Evolutionary conservation across 92 coral and sea anemone species (phyloP), one percentile per base, ranked within the genome.

Genomic region (Nematostella vectensis): DNA sequence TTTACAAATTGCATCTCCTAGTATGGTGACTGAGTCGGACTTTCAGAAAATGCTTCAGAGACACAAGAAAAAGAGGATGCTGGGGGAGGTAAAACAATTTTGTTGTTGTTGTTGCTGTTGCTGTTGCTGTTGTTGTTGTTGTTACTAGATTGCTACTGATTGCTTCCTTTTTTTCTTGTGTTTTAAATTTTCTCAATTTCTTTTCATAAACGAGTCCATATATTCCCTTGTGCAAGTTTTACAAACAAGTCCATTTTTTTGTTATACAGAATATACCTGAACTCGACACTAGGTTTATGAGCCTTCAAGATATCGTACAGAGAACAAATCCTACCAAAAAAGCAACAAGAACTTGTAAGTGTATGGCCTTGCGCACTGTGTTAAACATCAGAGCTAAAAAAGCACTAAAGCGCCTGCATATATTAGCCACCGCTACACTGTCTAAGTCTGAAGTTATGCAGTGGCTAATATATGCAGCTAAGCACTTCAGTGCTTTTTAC

Each of bases 271-370:
- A 75, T 53, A 89, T 80, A 42, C 99, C 99, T 42, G 99, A 93
- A 62, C 70, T 93, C 47, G 99, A 93, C 55, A 93, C 85, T 33
- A 83, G 82, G 43, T 75, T 76, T 39, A 87, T 87, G 17, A 64
- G 96, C 25, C 37, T 93, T 26, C 87, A 88, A 58, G 99, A 93
- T 31, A 58, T 93, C 47, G 75, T 87, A 50, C 51, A 60, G 48
- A 71, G 99, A 56, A 93, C 96, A 27, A 93, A 87, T 55, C 86
- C 96, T 3, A 26, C 88, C 19, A 85, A 77, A 67, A 80, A 82
- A 59, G 17, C 76, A 6, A 63, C 79, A n/a, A 93, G 82, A 58
- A 62, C 99, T 25, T 66, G 99, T 88, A 48, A 37, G 95, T 62
- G 31, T 1, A 13, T 18, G 25, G 11, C 22, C 13, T 31, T 2